These are phyloP conservation scores for Trachythela sp. DNA, from an alignment of 64 coral and sea anemone genomes.

Conservation along the genomic window DNA sequence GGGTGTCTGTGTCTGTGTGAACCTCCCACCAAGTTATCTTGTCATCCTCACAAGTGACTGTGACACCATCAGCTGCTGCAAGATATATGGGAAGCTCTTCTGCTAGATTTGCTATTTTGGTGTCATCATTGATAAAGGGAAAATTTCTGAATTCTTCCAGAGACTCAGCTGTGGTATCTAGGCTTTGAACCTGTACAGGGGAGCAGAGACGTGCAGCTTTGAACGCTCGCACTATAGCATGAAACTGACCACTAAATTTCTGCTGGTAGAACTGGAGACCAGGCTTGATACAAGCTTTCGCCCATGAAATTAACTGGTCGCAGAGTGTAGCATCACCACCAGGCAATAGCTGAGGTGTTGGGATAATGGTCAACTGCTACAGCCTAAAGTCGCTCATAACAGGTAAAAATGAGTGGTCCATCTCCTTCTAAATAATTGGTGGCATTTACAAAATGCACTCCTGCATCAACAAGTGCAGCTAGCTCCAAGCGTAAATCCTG, in stretches of 20 bases:
- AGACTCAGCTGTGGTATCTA: conserved; percentile 45
- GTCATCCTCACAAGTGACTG: conserved; percentile 58
- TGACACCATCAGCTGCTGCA: no score
- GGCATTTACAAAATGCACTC: no score
- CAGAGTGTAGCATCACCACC: conserved; percentile 42
- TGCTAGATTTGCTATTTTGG: conserved; percentile 33
- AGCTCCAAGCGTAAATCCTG: no score
- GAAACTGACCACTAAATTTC: no score
- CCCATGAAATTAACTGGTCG: conserved; percentile 47
- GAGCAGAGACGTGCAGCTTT: conserved; percentile 56
- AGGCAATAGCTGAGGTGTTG: conserved; percentile 25
- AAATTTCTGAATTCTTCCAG: conserved; percentile 51
- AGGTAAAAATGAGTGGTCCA: no score
- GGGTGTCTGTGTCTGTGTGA: conserved; percentile 51
- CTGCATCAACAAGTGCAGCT: no score
- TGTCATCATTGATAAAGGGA: conserved; percentile 51
- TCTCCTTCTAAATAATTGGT: no score
- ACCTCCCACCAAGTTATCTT: conserved; percentile 57
- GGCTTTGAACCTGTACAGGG: no score
- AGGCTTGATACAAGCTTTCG: conserved; percentile 58
- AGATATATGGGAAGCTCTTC: conserved; percentile 55
- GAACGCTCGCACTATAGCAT: conserved; percentile 46
- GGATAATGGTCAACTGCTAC: conserved; percentile 49
- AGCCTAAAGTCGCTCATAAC: conserved; percentile 45
- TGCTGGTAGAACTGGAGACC: conserved; percentile 44